Evolutionary conservation across 1,140 invertebrate species (phyloP), one percentile per base, ranked within the genome.

Genomic region (Armadillidium nasatum): DNA sequence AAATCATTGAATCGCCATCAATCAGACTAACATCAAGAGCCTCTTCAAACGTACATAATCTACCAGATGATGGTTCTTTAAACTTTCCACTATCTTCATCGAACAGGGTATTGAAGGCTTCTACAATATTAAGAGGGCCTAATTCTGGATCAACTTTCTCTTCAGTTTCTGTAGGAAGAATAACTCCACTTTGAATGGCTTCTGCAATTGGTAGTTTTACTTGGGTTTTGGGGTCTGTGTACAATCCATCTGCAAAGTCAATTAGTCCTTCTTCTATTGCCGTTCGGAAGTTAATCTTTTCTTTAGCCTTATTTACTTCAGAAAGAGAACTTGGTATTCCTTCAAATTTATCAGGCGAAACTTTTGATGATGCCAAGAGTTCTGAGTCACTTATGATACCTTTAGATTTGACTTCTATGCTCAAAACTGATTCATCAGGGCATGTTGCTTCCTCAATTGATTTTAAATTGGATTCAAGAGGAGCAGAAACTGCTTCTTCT

Each of bases 1-100:
- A 91, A 71, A 92, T 86, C 0, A 91, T 82, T 4, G 90, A 90
- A 79, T 92, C 87, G 4, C 90, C 86, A 85, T 95, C 90, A 76
- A 96, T 88, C n/a, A 94, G 85, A 50, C 86, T 85, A 71, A 84
- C 79, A 73, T 90, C 88, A 81, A 93, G 90, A 54, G 93, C 93
- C 86, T 94, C 91, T 79, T 92, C 90, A 73, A 94, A 88, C 68
- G 89, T 89, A 72, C 94, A 90, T 23, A 87, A 88, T 80, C 89
- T 89, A 43, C 90, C 91, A 78, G 87, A 85, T 78, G 81, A 82
- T 67, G 86, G 84, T 82, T 88, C 84, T 69, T 84, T 79, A 85
- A 87, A 84, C 81, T 88, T 85, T 74, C 90, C 90, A 82, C 90
- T 89, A 83, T 95, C 91, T 7, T 89, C 83, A 86, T 95, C 90